These are phyloP conservation scores for Archaeoteleia sp. DNA, from an alignment of 2,888 invertebrate species.

Conservation along the genomic window DNA sequence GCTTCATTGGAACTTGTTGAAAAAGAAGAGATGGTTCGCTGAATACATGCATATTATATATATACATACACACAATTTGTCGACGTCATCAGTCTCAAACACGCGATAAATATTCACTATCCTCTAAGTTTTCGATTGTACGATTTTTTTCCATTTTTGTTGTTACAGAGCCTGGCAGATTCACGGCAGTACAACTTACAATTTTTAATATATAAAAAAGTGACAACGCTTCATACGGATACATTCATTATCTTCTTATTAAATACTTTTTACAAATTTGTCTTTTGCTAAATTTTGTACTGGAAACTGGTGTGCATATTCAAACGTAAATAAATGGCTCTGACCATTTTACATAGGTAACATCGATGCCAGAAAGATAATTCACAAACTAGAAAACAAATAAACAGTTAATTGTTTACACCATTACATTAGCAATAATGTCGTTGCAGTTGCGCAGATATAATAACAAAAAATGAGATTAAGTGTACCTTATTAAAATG, in stretches of 20 bases:
- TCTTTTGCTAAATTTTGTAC: too few species aligned
- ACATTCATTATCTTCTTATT: too few species aligned
- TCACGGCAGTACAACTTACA: conserved; percentile 5
- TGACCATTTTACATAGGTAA: too few species aligned
- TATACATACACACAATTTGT: conserved; percentile 28
- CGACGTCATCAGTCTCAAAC: conserved; percentile 41
- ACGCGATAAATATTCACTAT: conserved; percentile 23
- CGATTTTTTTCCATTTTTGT: not conserved
- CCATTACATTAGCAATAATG: not conserved
- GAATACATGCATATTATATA: too few species aligned
- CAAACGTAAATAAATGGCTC: too few species aligned
- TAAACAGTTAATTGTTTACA: too few species aligned
- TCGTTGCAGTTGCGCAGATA: not conserved
- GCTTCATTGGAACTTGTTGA: too few species aligned
- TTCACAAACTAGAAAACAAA: too few species aligned
- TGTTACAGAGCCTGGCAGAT: conserved; percentile 4
- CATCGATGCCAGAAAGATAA: too few species aligned
- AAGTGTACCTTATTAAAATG: conserved; percentile 4
- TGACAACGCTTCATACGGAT: not conserved
- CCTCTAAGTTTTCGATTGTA: conserved; percentile 19
- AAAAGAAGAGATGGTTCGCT: too few species aligned
- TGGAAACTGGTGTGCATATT: too few species aligned
- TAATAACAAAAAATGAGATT: not conserved
- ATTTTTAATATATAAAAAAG: conserved; percentile 1
- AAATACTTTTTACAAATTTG: too few species aligned